phyloP scores from a whole-genome alignment of 2,797 vertebrate genomes.

The Pristis pectinata region DNA sequence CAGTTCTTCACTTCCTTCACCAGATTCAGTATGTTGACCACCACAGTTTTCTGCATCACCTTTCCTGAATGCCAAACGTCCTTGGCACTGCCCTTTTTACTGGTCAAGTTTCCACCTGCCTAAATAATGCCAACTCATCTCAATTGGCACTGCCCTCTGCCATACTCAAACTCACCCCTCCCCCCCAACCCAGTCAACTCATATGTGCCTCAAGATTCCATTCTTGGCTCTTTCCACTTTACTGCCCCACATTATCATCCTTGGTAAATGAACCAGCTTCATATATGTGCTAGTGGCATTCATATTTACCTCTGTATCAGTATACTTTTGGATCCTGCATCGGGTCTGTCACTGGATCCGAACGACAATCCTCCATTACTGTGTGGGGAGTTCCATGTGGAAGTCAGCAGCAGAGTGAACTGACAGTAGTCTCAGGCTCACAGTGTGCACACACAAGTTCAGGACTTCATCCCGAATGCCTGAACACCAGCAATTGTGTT shows the following conservation, averaged over 20 bases:
- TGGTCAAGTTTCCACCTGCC: neutral
- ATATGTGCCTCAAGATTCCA: neutral
- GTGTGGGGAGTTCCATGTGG: too few relatives aligned
- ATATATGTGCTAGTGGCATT: neutral
- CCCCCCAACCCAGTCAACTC: neutral
- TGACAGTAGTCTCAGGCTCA: too few relatives aligned
- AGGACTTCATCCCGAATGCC: too few relatives aligned
- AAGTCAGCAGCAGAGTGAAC: too few relatives aligned
- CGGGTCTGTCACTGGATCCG: too few relatives aligned
- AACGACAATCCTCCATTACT: too few relatives aligned
- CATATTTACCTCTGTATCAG: too few relatives aligned
- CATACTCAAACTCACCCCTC: neutral
- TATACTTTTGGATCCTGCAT: too few relatives aligned
- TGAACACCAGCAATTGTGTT: too few relatives aligned
- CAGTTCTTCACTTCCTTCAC: neutral
- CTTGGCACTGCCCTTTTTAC: neutral
- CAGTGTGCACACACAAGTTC: too few relatives aligned
- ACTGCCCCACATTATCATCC: neutral
- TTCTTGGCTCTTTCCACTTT: neutral
- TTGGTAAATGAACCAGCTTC: neutral
- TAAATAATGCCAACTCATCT: neutral
- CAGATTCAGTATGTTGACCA: neutral
- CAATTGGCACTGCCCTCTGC: neutral
- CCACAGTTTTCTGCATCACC: neutral
- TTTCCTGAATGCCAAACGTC: neutral